Percentiles rank a stretch among this genome's conserved stretches.
These are phyloP conservation scores for Malurus leucopterus DNA, from an alignment of 2,797 vertebrate genomes.

Conservation along the genomic window DNA sequence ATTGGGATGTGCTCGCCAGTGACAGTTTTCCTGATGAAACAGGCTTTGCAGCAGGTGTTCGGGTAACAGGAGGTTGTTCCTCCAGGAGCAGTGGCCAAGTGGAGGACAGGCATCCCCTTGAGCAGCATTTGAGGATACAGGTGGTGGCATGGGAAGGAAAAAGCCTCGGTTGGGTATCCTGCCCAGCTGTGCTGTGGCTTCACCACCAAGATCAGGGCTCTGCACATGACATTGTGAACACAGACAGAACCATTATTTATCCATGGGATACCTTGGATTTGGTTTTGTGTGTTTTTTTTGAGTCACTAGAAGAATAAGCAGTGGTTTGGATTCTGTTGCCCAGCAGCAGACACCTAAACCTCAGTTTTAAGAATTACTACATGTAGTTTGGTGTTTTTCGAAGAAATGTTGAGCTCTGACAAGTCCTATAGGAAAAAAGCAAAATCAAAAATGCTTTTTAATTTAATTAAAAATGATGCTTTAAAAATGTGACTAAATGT, in stretches of 20 bases:
- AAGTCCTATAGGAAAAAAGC: background rate
- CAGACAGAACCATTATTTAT: background rate
- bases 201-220: background rate
- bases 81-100: rapidly evolving
- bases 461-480: background rate
- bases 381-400: background rate
- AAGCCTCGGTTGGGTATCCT: background rate
- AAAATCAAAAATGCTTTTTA: background rate
- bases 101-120: background rate
- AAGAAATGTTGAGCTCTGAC: background rate
- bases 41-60: rapidly evolving
- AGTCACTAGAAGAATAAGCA: background rate
- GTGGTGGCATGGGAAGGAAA: background rate
- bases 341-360: background rate
- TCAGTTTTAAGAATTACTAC: background rate
- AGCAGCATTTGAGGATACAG: background rate
- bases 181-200: rapidly evolving
- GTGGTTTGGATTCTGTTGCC: background rate
- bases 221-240: rapidly evolving
- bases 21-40: background rate
- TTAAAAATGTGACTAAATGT: background rate
- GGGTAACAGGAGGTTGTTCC: background rate
- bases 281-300: background rate
- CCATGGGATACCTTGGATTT: background rate
- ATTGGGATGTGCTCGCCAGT: background rate